phyloP scores from a whole-genome alignment of 2,888 invertebrate genomes.

The Drosophila melanosoma region DNA sequence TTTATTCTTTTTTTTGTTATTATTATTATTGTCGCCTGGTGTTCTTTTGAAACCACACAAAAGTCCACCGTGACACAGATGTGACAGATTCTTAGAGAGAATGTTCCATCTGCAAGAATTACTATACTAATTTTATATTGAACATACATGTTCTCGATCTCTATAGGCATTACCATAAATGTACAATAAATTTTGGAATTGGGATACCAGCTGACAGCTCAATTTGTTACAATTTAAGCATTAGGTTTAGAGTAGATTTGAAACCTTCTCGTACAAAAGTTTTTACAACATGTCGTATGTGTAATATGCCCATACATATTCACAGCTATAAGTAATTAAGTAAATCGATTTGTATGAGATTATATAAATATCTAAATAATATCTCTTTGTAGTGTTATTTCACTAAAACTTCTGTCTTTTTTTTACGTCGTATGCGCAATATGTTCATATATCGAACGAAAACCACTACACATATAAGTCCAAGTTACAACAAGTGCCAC shows the following conservation, averaged over 20 bases:
- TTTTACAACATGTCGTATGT: constrained; percentile 13
- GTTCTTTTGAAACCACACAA: constrained; percentile 19
- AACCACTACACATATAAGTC: not conserved
- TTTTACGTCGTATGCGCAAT: not conserved
- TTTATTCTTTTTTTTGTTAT: constrained; percentile 15
- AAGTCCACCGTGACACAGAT: constrained; percentile 35
- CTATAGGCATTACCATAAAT: fast-evolving
- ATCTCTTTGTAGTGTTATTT: not conserved
- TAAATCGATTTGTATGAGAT: not conserved
- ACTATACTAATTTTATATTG: not conserved
- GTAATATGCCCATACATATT: not conserved
- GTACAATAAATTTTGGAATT: not conserved
- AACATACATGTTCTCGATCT: not conserved
- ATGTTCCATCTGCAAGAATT: not conserved
- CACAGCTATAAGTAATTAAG: not conserved
- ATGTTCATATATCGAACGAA: not conserved
- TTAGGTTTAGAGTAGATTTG: not conserved
- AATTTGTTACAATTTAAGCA: not conserved
- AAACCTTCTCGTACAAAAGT: too few relatives aligned
- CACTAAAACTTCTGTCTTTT: not conserved
- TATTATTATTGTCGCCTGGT: constrained; percentile 29
- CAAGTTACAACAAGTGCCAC: too few relatives aligned
- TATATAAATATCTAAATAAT: not conserved
- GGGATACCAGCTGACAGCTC: not conserved
- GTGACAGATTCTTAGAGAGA: not conserved